Conservation (phyloP, 2,113 vertebrate species). For the Corythoichthys intestinalis region DNA sequence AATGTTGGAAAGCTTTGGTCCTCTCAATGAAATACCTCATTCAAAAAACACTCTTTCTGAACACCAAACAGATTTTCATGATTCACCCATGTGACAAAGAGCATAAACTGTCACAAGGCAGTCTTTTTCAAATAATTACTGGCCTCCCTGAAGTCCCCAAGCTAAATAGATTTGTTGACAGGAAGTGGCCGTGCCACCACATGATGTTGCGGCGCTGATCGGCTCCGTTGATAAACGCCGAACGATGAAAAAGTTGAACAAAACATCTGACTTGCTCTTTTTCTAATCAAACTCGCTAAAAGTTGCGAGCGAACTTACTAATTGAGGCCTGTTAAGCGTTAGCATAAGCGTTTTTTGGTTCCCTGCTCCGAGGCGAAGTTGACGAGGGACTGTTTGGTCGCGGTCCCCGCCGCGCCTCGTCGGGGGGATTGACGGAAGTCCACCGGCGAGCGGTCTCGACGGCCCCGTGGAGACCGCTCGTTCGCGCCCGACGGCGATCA, state of each 20-base stretch:
- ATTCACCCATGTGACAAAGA: not conserved
- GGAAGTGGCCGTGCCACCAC: not conserved
- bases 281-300: not conserved
- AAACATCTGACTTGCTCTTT: not conserved
- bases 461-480: not conserved
- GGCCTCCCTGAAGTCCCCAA: not conserved
- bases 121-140: not conserved
- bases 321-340: not conserved
- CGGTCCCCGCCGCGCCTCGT: not conserved
- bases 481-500: not conserved
- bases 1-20: too few species aligned
- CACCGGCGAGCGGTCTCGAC: not conserved
- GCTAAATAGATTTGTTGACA: constrained; percentile 3
- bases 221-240: not conserved
- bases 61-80: not conserved
- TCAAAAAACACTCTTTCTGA: not conserved
- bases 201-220: not conserved
- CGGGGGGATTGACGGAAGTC: not conserved
- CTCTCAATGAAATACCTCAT: not conserved
- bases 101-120: not conserved
- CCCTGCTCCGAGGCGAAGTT: not conserved
- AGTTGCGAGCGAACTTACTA: not conserved
- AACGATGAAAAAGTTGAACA: not conserved
- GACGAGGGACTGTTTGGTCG: not conserved
- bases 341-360: not conserved